Base-by-base conservation (phyloP, 1,140 invertebrate species). In the Galleria mellonella region DNA sequence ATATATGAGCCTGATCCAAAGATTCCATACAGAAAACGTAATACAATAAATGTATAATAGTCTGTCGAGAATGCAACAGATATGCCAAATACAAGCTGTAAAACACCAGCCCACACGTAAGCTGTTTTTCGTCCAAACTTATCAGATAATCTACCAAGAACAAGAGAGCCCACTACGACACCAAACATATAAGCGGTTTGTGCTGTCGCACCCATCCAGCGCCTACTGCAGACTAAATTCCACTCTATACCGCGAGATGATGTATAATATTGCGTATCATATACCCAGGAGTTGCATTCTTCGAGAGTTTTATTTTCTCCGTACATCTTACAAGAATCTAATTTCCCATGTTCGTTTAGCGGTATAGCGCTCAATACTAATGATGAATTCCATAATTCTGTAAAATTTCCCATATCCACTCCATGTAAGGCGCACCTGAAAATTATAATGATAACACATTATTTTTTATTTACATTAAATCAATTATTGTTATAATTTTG, bases 131-230 rank as follows among this genome's bases (percentile, higher is more conserved):
- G 88, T 1, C 95, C 94, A 57, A 92, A 92, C 81, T 91, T 94
- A 71, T 98, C 96, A 0, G 95, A 94, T 35, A 97, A 64, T 30
- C 91, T 91, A 4, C 95, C 95, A 9, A 97, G 84, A 0, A 91
- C 87, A 0, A 97, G 88, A 0, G 94, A 94, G 0, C 96, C 95
- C 1, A 91, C 72, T 13, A 97, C 91, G 10, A 95, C 93, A 14
- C 96, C 96, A 55, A 95, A 89, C 94, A 97, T 97, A 71, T 95
- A 97, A 0, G 89, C 79, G 0, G 88, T 94, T 63, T 96, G 94
- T 0, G 93, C 91, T 3, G 92, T 74, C 0, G 94, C 92, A 8
- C 92, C 90, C 89, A 94, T 92, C 93, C 93, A 96, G 33, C 93
- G 86, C 35, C 87, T 81, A 43, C 91, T 89, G 73, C 96, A 97